phyloP scores from a whole-genome alignment of 30 jellyfish, hydroid and myxozoan genomes.

The Nemopilema nomurai region DNA sequence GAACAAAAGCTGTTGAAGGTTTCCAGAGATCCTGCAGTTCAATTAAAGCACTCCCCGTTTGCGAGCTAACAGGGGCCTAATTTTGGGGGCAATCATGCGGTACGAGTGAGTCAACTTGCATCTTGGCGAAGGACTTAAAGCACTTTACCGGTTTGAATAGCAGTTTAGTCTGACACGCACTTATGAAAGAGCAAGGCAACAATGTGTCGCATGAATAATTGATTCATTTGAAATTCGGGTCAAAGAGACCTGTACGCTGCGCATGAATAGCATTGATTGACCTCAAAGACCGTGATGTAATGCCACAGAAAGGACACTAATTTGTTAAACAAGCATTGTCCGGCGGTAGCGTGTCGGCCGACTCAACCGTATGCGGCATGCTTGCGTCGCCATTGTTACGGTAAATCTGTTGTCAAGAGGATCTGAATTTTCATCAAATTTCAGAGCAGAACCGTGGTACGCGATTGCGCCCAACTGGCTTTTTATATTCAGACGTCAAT shows the following conservation, averaged over 20 bases:
- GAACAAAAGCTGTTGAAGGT: too few species aligned
- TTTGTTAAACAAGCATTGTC: conserved; percentile 9
- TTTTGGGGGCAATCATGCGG: not conserved
- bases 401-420: not conserved
- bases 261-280: not conserved
- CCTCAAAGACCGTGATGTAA: not conserved
- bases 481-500: too few species aligned
- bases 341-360: not conserved
- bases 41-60: too few species aligned
- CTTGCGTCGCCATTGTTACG: not conserved
- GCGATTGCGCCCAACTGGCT: too few species aligned
- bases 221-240: not conserved
- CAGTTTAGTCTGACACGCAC: not conserved
- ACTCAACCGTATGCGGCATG: too few species aligned
- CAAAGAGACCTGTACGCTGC: conserved; percentile 18
- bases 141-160: not conserved
- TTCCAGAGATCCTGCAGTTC: too few species aligned
- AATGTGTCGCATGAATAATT: conserved; percentile 2
- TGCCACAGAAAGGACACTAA: not conserved
- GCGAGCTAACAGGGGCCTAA: too few species aligned
- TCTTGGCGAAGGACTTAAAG: not conserved
- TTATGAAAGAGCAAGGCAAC: not conserved
- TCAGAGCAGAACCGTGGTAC: not conserved
- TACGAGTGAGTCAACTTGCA: not conserved
- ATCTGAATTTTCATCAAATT: too few species aligned